These are phyloP conservation scores for Callochromis pleurospilus DNA, from an alignment of 2,113 vertebrate genomes.

Conservation along the genomic window DNA sequence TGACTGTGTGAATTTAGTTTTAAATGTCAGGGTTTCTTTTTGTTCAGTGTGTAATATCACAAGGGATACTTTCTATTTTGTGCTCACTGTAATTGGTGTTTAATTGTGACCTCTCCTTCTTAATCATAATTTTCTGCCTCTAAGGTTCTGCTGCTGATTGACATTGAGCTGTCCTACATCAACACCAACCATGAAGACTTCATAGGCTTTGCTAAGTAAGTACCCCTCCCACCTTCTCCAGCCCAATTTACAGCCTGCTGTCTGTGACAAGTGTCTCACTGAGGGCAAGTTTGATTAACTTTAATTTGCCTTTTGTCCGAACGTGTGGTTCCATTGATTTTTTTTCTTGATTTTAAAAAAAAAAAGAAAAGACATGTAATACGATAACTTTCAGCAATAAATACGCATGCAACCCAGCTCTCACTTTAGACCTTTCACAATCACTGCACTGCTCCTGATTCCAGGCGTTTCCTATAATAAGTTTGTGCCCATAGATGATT, in stretches of 20 bases:
- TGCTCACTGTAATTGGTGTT: background rate
- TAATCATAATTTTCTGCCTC: conserved; percentile 33
- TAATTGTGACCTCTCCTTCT: background rate
- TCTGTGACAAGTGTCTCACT: background rate
- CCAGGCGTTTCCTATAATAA: background rate
- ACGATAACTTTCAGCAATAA: background rate
- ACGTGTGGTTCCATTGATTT: background rate
- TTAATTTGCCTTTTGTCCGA: background rate
- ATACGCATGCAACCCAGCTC: background rate
- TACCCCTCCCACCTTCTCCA: background rate
- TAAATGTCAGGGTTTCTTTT: background rate
- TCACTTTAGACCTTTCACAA: background rate
- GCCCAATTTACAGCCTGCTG: background rate
- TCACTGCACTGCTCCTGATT: background rate
- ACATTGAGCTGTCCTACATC: conserved; percentile 97
- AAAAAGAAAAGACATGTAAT: background rate
- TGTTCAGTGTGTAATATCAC: background rate
- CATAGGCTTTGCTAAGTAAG: conserved; percentile 97
- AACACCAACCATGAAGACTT: conserved; percentile 99
- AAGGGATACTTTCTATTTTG: background rate
- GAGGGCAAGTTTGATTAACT: background rate
- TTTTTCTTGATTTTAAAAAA: fast-evolving
- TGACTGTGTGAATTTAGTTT: background rate
- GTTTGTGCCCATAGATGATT: background rate
- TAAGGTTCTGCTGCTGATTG: conserved; percentile 92